Conservation (phyloP, 2,797 vertebrate genomes). For the Dipus sagitta region DNA sequence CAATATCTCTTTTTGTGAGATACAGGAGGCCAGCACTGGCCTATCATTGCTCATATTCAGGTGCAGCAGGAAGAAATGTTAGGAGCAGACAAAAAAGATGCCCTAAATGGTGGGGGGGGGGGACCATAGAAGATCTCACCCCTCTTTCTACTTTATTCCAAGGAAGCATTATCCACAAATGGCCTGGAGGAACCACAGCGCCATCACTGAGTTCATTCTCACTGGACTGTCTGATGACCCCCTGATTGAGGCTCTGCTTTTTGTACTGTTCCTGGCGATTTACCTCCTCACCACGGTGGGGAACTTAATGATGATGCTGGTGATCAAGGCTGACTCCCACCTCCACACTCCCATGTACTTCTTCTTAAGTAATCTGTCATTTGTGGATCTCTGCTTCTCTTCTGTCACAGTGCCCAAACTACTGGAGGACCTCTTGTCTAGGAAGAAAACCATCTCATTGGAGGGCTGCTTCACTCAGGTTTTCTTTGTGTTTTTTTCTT, state of each 20-base stretch:
- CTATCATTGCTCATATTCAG: background rate
- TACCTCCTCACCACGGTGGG: slow-evolving; percentile 47
- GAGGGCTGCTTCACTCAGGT: slow-evolving; percentile 77
- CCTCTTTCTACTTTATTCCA: background rate
- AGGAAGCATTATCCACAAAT: background rate
- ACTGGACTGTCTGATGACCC: slow-evolving; percentile 37
- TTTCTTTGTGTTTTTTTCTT: slow-evolving; percentile 81
- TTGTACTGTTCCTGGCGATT: slow-evolving; percentile 47
- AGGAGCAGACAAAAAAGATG: background rate
- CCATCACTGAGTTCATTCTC: slow-evolving; percentile 47
- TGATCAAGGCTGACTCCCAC: slow-evolving; percentile 9
- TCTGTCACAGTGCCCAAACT: slow-evolving; percentile 75
- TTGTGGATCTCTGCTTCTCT: slow-evolving; percentile 65
- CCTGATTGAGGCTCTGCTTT: background rate
- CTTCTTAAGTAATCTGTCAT: slow-evolving; percentile 69
- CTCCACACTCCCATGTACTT: slow-evolving; percentile 74
- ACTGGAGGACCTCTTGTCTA: slow-evolving; percentile 74
- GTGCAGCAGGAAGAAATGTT: background rate
- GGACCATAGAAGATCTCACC: background rate
- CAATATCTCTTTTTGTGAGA: background rate
- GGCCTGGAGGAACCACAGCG: slow-evolving; percentile 57
- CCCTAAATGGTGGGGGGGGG: background rate
- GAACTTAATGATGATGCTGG: slow-evolving; percentile 51
- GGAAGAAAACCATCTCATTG: slow-evolving; percentile 74
- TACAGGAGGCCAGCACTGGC: background rate